phyloP scores from a whole-genome alignment of 2,113 vertebrate genomes.

The Sitta europaea region DNA sequence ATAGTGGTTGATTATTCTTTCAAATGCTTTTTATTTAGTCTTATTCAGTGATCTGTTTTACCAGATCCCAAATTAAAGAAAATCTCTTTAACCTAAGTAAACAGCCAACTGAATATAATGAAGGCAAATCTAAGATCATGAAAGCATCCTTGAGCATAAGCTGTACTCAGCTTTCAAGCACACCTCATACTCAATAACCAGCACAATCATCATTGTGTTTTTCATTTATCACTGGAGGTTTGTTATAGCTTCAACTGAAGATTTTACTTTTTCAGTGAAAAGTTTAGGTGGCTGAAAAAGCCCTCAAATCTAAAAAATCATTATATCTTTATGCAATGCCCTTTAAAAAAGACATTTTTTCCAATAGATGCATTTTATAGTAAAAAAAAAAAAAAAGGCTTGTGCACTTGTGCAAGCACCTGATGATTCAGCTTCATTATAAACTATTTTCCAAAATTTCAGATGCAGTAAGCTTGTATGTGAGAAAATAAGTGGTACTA shows the following conservation, averaged over 20 bases:
- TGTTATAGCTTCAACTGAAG: not conserved
- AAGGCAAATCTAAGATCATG: not conserved
- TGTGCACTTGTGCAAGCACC: not conserved
- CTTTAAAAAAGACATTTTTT: not conserved
- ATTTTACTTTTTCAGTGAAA: not conserved
- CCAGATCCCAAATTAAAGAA: not conserved
- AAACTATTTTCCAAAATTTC: not conserved
- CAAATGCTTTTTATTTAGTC: not conserved
- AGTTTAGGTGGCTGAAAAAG: not conserved
- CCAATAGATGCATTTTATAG: not conserved
- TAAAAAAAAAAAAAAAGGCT: not conserved
- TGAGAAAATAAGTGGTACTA: not conserved
- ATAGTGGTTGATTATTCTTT: not conserved
- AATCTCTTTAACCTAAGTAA: not conserved
- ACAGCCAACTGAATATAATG: not conserved
- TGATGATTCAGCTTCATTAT: not conserved
- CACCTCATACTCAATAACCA: not conserved
- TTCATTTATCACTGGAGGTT: not conserved
- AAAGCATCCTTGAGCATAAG: not conserved
- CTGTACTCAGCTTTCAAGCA: not conserved
- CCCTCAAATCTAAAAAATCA: not conserved
- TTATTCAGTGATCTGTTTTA: not conserved
- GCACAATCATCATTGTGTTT: not conserved
- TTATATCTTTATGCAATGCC: fast-evolving
- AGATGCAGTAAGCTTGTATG: not conserved